phyloP scores from a whole-genome alignment of 2,888 invertebrate species.

The Willowsia nigromaculata region DNA sequence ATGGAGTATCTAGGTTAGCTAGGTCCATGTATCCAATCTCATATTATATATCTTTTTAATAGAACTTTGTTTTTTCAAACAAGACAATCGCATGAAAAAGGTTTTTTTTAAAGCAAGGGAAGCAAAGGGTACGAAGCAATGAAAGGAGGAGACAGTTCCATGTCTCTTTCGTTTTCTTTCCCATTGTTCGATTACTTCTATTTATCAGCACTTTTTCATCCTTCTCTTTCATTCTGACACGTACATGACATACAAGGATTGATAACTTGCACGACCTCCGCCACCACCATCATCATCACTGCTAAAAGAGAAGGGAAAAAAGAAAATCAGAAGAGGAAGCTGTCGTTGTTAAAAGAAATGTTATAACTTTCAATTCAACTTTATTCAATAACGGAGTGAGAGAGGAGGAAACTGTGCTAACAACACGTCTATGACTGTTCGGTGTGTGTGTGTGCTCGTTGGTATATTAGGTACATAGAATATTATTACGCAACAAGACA shows the following conservation, averaged over 20 bases:
- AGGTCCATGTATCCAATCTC: neutral
- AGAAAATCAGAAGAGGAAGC: neutral
- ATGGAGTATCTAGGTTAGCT: too few relatives aligned
- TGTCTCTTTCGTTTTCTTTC: neutral
- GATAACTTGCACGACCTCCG: constrained; percentile 42
- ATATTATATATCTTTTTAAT: neutral
- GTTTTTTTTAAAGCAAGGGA: neutral
- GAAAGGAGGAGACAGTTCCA: constrained; percentile 48
- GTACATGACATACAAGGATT: constrained; percentile 54
- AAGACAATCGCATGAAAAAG: constrained; percentile 1
- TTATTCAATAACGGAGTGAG: constrained; percentile 1
- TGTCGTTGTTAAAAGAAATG: neutral
- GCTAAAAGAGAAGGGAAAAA: neutral
- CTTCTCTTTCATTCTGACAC: constrained; percentile 38
- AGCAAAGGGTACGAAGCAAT: constrained; percentile 22
- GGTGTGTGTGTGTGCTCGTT: neutral
- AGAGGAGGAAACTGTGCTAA: neutral
- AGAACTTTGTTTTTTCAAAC: constrained; percentile 28
- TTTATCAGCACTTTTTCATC: constrained; percentile 45
- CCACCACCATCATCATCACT: neutral
- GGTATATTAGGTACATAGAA: too few relatives aligned
- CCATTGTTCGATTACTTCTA: constrained; percentile 47
- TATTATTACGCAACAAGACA: neutral
- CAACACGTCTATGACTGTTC: neutral
- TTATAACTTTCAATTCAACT: constrained; percentile 6